Conservation (phyloP, 2,888 invertebrate species). For the Quadroppia sp. region DNA sequence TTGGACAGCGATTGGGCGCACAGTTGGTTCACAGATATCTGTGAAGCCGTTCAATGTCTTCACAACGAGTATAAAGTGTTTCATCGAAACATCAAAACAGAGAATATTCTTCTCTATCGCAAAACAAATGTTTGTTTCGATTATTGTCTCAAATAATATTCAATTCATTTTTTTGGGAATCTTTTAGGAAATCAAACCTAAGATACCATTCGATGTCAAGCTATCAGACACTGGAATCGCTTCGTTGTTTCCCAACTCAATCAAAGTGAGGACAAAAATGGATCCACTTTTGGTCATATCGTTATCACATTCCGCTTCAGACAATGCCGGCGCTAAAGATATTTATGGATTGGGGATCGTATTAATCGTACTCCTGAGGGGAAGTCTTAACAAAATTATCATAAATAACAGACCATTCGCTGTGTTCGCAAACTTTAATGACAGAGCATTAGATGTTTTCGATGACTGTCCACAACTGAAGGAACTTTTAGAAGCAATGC, state of each 20-base stretch:
- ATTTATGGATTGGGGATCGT: background rate
- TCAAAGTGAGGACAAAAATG: background rate
- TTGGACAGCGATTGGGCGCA: background rate
- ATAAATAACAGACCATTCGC: background rate
- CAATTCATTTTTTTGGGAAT: background rate
- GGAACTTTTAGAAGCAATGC: background rate
- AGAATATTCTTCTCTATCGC: background rate
- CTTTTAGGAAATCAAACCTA: background rate
- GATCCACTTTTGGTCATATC: background rate
- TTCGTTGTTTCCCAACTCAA: background rate
- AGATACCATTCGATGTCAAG: background rate
- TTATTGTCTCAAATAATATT: background rate
- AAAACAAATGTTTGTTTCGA: background rate
- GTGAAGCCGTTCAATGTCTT: slow-evolving; percentile 8
- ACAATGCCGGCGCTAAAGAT: background rate
- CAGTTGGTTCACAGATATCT: slow-evolving; percentile 8
- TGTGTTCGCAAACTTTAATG: background rate
- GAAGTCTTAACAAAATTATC: background rate
- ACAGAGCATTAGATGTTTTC: background rate
- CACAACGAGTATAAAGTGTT: background rate
- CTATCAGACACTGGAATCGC: slow-evolving; percentile 6
- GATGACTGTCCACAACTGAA: background rate
- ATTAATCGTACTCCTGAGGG: background rate
- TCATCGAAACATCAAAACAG: slow-evolving; percentile 4
- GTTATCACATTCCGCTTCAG: background rate